phyloP scores from a whole-genome alignment of 1,140 invertebrate genomes.

The Drosophila athabasca region DNA sequence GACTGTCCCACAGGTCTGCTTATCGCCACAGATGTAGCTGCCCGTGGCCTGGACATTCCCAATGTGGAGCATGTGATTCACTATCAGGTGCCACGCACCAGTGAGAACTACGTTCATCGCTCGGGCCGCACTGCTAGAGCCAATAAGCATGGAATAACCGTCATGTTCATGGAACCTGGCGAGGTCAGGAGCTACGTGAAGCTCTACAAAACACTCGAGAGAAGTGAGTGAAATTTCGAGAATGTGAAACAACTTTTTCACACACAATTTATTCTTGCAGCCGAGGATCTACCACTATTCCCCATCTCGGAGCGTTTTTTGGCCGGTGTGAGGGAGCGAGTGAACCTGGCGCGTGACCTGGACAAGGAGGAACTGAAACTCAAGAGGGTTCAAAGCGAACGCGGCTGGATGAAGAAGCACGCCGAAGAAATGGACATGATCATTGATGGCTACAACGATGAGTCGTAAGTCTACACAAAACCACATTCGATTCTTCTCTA shows the following conservation, averaged over 20 bases:
- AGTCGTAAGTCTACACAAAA: constrained; percentile 40
- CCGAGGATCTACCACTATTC: constrained; percentile 92
- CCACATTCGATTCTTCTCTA: not conserved
- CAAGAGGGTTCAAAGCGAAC: constrained; percentile 88
- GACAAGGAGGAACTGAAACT: constrained; percentile 90
- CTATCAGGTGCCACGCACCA: constrained; percentile 96
- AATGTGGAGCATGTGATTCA: constrained; percentile 97
- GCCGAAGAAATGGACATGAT: constrained; percentile 93
- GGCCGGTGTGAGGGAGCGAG: constrained; percentile 87
- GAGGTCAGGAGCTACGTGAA: constrained; percentile 93
- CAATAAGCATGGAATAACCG: constrained; percentile 93
- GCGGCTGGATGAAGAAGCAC: constrained; percentile 92
- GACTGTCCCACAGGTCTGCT: constrained; percentile 90
- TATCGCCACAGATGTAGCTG: constrained; percentile 99
- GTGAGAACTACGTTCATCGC: constrained; percentile 97
- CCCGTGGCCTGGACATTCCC: constrained; percentile 97
- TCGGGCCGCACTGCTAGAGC: constrained; percentile 98
- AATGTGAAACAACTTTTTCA: not conserved
- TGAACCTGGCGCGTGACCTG: constrained; percentile 91
- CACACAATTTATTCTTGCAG: constrained; percentile 82
- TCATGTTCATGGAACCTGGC: constrained; percentile 95
- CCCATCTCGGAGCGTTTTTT: constrained; percentile 90
- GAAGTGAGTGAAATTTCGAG: constrained; percentile 86
- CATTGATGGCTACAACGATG: constrained; percentile 87
- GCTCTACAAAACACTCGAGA: constrained; percentile 92